Evolutionary conservation across 2,797 vertebrate species (phyloP), one percentile per base, ranked within the genome.

Genomic region (Malurus leucopterus): DNA sequence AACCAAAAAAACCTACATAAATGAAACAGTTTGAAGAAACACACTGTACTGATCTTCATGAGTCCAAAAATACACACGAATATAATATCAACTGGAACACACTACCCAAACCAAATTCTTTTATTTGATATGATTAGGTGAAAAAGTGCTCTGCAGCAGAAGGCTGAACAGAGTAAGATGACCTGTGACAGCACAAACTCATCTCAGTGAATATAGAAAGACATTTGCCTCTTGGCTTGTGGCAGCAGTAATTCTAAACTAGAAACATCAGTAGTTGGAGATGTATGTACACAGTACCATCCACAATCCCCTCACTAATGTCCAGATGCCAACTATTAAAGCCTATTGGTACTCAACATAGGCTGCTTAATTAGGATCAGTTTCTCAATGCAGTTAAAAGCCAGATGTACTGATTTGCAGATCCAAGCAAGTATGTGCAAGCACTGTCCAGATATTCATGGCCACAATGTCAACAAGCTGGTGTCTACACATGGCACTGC

Each of bases 401-500:
- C 12, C 49, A 49, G 8, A 55, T 2, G 8, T 24, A 47, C 7
- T 6, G 11, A 72, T 55, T 2, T 38, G 41, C 41, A 90, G 72
- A 53, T 49, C 40, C 64, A 72, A 47, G 32, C 21, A 47, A 64
- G 27, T 3, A 53, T 1, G 11, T 16, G 10, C 30, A 90, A 69
- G 49, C 40, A 46, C 8, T 30, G 55, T 24, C 63, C 61, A n/a
- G n/a, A 57, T 0, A 62, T 8, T 20, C 32, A 32, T 0, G 9
- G 30, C 24, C 47, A n/a, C 8, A 78, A 41, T n/a, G 57, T 6
- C 54, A 59, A 30, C 21, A 47, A 49, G 29, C 16, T 27, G 26
- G 6, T 46, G 26, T 21, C 67, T 59, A 65, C 2, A 1, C 2
- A 1, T 0, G 8, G 50, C 26, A 57, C 21, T 75, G 40, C 63